Evolutionary conservation across 2,888 invertebrate genomes (phyloP).

Genomic region (Ectemnius cavifrons): DNA sequence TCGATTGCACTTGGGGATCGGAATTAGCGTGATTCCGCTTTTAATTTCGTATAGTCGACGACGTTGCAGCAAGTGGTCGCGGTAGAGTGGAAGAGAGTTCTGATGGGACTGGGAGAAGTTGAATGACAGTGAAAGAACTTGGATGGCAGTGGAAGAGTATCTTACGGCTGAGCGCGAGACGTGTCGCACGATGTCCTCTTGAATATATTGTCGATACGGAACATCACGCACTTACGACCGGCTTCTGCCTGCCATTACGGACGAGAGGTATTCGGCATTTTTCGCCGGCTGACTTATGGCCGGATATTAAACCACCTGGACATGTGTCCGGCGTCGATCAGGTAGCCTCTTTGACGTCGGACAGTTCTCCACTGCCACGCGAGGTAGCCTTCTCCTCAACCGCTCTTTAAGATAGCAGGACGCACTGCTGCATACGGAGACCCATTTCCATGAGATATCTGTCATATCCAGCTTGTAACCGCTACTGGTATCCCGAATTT

Average conservation of each 20-base stretch:
- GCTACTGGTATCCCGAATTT: too few species aligned
- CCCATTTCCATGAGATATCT: too few species aligned
- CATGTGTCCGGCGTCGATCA: slow-evolving; percentile 33
- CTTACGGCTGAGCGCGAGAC: too few species aligned
- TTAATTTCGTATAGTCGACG: neutral
- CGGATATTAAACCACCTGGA: slow-evolving; percentile 29
- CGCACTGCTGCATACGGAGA: too few species aligned
- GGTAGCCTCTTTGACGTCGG: slow-evolving; percentile 17
- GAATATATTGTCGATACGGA: slow-evolving; percentile 12
- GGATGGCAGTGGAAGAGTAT: too few species aligned
- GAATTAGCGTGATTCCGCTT: neutral
- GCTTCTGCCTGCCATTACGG: slow-evolving; percentile 6
- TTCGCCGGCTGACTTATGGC: neutral
- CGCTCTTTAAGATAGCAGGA: neutral
- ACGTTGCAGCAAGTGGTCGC: neutral
- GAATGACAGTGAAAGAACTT: too few species aligned
- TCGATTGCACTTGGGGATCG: neutral
- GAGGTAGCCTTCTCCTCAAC: neutral
- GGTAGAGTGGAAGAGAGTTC: neutral
- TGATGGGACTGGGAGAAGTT: too few species aligned
- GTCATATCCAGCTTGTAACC: too few species aligned
- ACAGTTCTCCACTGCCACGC: too few species aligned
- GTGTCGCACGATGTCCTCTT: neutral
- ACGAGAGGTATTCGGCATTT: slow-evolving; percentile 13
- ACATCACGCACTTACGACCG: slow-evolving; percentile 22